Evolutionary conservation across 2,888 invertebrate species (phyloP), one percentile per base, ranked within the genome.

Genomic region (Eupeodes latifasciatus): DNA sequence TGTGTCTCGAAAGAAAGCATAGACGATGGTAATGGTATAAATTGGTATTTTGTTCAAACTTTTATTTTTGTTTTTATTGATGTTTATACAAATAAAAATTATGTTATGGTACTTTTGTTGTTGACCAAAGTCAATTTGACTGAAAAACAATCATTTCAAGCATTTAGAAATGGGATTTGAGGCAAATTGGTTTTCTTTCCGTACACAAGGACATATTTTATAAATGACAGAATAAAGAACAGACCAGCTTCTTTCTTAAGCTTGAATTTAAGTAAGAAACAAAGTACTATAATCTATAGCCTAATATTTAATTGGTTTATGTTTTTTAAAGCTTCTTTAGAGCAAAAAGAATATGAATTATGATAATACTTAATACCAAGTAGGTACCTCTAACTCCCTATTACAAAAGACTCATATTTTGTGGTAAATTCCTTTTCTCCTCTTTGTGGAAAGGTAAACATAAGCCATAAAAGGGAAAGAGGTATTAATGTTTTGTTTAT

Each of bases 221-320:
- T 71, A 71, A 71, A 71, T 55, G 71, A 55, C 71, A 19, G 5
- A 71, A 55, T 2, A 55, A 44, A 61, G 14, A n/a, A 6, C 14
- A 5, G 27, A 27, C 3, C 4, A 40, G n/a, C 16, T 0, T 2
- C 2, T 40, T 40, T 10, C 19, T 67, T n/a, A 10, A 53, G 16
- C 40, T 1, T 55, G 2, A 6, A 27, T 40, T 0, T 40, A 40
- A 5, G 40, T 7, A 40, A 16, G n/a, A 1, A 34, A 10, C 9
- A 40, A 53, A 69, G 36, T 16, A 69, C 1, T 16, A 69, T 4
- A 19, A 55, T 69, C 2, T 69, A 69, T 69, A 6, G 53, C 10
- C 16, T 16, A 6, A 40, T 36, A 55, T 69, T 69, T 69, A 69
- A 69, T 69, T 69, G 69, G 69, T 36, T 69, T 69, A 11, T 53